Base-by-base conservation (phyloP, 64 coral and sea anemone genomes). In the Orbicella faveolata region DNA sequence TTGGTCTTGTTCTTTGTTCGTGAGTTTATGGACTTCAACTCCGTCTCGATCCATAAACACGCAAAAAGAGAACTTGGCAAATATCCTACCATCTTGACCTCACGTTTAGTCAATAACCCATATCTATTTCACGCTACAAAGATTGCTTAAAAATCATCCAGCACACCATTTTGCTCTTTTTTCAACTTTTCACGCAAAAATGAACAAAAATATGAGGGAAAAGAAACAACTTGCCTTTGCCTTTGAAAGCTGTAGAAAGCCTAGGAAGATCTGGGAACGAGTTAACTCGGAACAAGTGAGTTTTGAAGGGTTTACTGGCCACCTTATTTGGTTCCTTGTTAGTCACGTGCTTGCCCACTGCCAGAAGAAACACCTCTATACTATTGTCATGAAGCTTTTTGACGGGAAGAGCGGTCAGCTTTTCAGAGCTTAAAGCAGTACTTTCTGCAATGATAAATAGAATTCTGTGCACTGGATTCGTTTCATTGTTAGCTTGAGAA, bases 401-500 rank as follows among this genome's bases (percentile, higher is more conserved):
- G 21, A 34, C 34, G 18, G 61, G 35, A 83, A 70, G 67, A 54
- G 63, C n/a, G 41, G 25, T 21, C 52, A 19, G 9, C 0, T 11
- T 52, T 82, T 1, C 2, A 35, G 25, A 21, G 36, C 39, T 83
- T 10, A 23, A 70, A 6, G 11, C 30, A 48, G 13, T 74, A 55
- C 19, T 68, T 44, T 69, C 89, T 82, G 6, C 44, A 10, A 83
- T 79, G 51, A 73, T 74, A 59, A 83, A 90, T 74, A 70, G 64
- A 0, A 59, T 74, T 80, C 23, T 52, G 23, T 75, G 78, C 35
- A 59, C 23, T 26, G 48, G 6, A 12, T 52, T 3, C 11, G 26
- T 59, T 55, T 23, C 21, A 55, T 26, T 59, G n/a, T 34, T 59
- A 30, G 25, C 23, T 26, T 13, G 20, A 3, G 77, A 33, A 33